Evolutionary conservation across 2,797 vertebrate genomes (phyloP).

Genomic region (Borostomias antarcticus): DNA sequence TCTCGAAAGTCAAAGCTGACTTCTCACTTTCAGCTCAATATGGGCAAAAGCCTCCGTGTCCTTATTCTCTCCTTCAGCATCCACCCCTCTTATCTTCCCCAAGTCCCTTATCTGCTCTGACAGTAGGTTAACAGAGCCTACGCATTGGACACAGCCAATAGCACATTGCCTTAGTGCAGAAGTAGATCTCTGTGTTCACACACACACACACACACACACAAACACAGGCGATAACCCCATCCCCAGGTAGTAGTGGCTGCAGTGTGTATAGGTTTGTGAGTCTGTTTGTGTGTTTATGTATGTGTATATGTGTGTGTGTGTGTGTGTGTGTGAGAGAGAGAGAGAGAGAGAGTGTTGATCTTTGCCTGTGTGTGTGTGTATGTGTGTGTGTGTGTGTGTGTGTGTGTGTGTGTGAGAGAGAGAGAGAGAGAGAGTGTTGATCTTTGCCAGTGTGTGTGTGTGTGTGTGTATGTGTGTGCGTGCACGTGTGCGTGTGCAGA

Average conservation of each 20-base stretch:
- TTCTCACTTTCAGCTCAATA: slow-evolving; percentile 60
- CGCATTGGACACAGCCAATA: slow-evolving; percentile 63
- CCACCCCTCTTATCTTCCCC: slow-evolving; percentile 67
- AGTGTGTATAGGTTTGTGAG: too few species aligned
- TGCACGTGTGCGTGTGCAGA: background rate
- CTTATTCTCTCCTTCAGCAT: slow-evolving; percentile 64
- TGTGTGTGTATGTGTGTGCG: too few species aligned
- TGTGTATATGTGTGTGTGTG: background rate
- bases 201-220: slow-evolving; percentile 1
- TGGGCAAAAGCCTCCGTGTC: slow-evolving; percentile 51
- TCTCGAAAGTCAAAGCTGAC: slow-evolving; percentile 39
- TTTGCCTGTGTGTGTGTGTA: background rate
- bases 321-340: background rate
- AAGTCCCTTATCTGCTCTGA: slow-evolving; percentile 59
- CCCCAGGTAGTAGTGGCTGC: background rate
- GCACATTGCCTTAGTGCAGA: slow-evolving; percentile 46
- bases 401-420: too few species aligned
- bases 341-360: background rate
- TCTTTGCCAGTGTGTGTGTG: too few species aligned
- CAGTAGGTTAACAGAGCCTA: slow-evolving; percentile 65
- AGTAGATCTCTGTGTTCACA: slow-evolving; percentile 46
- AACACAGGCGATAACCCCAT: background rate
- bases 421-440: background rate
- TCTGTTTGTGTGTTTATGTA: too few species aligned
- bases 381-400: slow-evolving; percentile 2